A percentile compares a stretch with the other conserved stretches of the same genome.
Conservation (phyloP, 2,888 invertebrate species). For the Eupithecia pulchellata region DNA sequence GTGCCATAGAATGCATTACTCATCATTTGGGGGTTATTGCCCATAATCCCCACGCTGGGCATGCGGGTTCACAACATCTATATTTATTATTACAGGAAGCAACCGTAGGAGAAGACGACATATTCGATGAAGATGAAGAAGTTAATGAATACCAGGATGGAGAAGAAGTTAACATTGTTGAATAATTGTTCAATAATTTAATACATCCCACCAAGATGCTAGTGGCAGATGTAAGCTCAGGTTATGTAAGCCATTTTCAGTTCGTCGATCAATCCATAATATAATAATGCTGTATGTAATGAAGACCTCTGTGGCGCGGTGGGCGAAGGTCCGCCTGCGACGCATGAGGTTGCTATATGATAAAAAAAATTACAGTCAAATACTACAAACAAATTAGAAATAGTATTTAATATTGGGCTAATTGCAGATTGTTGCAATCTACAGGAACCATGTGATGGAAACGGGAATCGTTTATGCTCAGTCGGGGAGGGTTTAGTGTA, state of each 20-base stretch:
- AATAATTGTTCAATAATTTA: not conserved
- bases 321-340: no score
- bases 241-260: not conserved
- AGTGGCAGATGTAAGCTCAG: not conserved
- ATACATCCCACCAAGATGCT: not conserved
- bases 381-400: no score
- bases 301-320: no score
- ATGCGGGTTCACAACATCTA: not conserved
- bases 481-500: not conserved
- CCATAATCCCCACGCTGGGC: no score
- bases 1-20: no score
- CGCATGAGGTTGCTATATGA: no score
- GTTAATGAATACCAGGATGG: not conserved
- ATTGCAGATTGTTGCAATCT: no score
- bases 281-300: no score
- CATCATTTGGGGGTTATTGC: no score
- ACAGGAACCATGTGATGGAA: not conserved
- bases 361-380: no score
- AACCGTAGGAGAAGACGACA: not conserved
- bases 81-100: not conserved
- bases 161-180: not conserved
- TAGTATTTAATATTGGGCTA: no score
- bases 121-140: conserved; percentile 10
- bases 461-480: not conserved
- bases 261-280: no score